Conservation (phyloP, 2,888 invertebrate genomes). For the Mantis religiosa region DNA sequence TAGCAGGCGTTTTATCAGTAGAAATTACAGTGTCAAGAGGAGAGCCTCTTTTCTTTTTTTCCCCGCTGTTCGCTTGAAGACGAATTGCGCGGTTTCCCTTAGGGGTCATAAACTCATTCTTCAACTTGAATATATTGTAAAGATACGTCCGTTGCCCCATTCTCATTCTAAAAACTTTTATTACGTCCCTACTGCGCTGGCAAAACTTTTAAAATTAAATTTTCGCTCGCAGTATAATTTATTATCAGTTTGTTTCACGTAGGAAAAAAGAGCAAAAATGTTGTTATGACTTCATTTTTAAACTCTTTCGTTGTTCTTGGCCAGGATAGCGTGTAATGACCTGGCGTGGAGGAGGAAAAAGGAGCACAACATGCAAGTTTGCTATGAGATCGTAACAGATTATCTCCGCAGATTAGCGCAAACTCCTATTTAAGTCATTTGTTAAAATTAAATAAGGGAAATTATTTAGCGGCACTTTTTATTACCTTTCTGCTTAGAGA, state of each 20-base stretch:
- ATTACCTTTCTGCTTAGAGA: too few species aligned
- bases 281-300: background rate
- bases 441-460: background rate
- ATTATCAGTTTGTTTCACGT: slow-evolving; percentile 1
- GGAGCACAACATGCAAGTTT: background rate
- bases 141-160: background rate
- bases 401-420: background rate
- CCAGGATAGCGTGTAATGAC: background rate
- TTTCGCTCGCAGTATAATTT: background rate
- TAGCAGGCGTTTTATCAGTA: slow-evolving; percentile 1
- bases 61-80: background rate
- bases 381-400: background rate
- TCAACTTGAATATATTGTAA: slow-evolving; percentile 7
- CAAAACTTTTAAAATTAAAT: slow-evolving; percentile 11
- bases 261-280: background rate
- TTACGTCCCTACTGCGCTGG: background rate
- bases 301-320: background rate
- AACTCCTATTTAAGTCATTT: background rate
- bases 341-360: background rate
- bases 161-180: slow-evolving; percentile 2
- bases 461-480: too few species aligned
- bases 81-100: background rate
- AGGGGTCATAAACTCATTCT: slow-evolving; percentile 7
- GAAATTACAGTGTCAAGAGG: slow-evolving; percentile 2
- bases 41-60: background rate